Evolutionary conservation across 1,140 invertebrate genomes (phyloP), one percentile per base, ranked within the genome.

Genomic region (Lordiphosa collinella): DNA sequence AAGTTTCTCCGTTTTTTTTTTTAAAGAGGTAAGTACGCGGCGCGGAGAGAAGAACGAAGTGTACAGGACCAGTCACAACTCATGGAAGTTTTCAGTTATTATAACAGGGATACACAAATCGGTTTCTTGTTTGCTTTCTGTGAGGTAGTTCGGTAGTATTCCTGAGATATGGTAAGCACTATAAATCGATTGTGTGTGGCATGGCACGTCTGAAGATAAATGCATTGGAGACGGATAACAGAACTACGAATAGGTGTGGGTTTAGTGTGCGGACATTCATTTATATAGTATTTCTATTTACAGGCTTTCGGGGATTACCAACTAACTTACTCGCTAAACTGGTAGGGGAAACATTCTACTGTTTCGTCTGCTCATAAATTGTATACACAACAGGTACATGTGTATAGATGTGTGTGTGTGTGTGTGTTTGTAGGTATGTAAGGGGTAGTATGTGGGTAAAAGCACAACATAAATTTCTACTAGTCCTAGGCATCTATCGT

Each of bases 331-430:
- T 1, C 3, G 1, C 18, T 22, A 22, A 22, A 5, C 18, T 22
- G 18, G 4, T 5, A 0, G 4, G 4, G 18, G 18, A 22, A 22
- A 22, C 18, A 22, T 22, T 5, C 18, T 22, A n/a, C 18, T 22
- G 18, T 22, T 22, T 22, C 18, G 3, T 22, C 18, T 22, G 18
- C 18, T 16, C 22, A 10, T 56, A 32, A 63, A 66, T 55, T 64
- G 67, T 74, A 79, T 79, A 80, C 70, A 79, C 70, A 80, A 75
- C 73, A 76, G 75, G 75, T 79, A 79, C 75, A 62, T 69, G 64
- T 75, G 60, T 79, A 67, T 73, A 68, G 68, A 48, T 59, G 55
- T 59, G 52, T 25, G 25, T 53, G 38, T 25, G 51, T 58, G 53
- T 51, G 41, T 60, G 51, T 71, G 59, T 71, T 55, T 65, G 25